Conservation (phyloP, 2,888 invertebrate species). For the Eupithecia subfuscata region DNA sequence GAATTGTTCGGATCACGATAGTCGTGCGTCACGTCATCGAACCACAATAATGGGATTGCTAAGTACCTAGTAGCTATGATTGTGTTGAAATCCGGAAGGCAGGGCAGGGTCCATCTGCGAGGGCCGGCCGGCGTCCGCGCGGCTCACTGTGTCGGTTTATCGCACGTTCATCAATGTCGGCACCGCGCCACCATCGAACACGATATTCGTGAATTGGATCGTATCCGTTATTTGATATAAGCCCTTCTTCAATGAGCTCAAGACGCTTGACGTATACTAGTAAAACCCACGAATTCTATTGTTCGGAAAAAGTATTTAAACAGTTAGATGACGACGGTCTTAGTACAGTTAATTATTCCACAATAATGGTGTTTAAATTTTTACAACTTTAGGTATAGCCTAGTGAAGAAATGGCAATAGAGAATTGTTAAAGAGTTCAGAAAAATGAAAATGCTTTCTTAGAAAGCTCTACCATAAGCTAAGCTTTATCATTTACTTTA, state of each 20-base stretch:
- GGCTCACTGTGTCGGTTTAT: constrained; percentile 31
- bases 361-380: not conserved
- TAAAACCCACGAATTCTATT: constrained; percentile 22
- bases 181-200: constrained; percentile 30
- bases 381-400: not conserved
- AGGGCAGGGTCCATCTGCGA: constrained; percentile 19
- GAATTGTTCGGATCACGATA: constrained; percentile 25
- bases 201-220: constrained; percentile 32
- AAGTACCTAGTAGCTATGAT: constrained; percentile 19
- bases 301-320: constrained; percentile 14
- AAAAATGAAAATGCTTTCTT: not conserved
- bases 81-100: constrained; percentile 24
- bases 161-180: constrained; percentile 39
- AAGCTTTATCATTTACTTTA: not conserved
- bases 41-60: constrained; percentile 32
- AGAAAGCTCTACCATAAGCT: not conserved
- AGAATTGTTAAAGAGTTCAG: not conserved
- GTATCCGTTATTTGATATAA: constrained; percentile 22
- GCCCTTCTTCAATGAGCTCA: constrained; percentile 20
- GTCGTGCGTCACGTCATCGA: constrained; percentile 33
- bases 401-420: not conserved
- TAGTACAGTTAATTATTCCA: constrained; percentile 15
- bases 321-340: constrained; percentile 1
- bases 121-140: constrained; percentile 16
- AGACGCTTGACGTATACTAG: constrained; percentile 8